Evolutionary conservation across 2,797 vertebrate genomes (phyloP), one percentile per base, ranked within the genome.

Genomic region (Rhynchonycteris naso): DNA sequence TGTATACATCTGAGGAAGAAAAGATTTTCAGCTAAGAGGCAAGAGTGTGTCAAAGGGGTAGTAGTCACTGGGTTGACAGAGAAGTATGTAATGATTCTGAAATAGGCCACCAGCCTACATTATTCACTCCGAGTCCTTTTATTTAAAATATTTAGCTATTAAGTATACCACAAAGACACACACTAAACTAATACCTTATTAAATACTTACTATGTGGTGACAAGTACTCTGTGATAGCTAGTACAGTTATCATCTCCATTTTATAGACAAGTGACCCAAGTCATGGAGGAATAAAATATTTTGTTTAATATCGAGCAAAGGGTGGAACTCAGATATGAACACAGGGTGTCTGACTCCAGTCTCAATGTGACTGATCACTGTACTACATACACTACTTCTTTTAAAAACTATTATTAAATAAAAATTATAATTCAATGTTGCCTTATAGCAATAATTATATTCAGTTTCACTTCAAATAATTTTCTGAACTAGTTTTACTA

Each of bases 401-500:
- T 78, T 47, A 50, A 91, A 84, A 75, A 43, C 43, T 43, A 43
- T 79, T 96, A 88, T 26, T 22, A 38, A 58, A 35, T 43, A 19
- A 89, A 93, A 88, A 52, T 82, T 81, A 81, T 35, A 90, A 68
- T 13, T 82, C 7, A 74, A 80, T 74, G 21, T 52, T 86, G 4
- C 79, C n/a, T 75, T 65, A 79, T 0, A 90, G 52, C n/a, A 15
- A 74, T 54, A 84, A 93, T 59, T 65, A 78, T 3, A 78, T 43
- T 93, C 18, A 59, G 15, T 81, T 95, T 85, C 19, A 74, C n/a
- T 84, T 83, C 56, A 88, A 82, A n/a, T 75, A 86, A 85, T 65
- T 79, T 88, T 92, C 52, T 92, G 58, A 59, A 52, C 15, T 66
- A 71, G 9, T 56, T 90, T 90, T 35, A 86, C 4, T 82, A 5